Conservation (phyloP, 1,140 invertebrate genomes). For the Tetraneura akinire region DNA sequence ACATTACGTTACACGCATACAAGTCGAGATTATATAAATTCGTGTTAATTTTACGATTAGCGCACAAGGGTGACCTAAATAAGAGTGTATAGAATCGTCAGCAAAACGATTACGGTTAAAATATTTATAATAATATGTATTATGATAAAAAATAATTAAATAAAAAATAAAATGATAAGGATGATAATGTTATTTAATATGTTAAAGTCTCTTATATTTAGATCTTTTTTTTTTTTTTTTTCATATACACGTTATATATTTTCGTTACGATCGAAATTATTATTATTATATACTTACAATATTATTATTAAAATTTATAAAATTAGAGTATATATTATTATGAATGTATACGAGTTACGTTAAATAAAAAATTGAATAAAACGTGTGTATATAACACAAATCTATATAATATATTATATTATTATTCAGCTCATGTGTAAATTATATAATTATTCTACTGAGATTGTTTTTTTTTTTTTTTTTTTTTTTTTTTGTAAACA, state of each 20-base stretch:
- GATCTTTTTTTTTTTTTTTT: conserved; percentile 27
- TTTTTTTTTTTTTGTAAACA: conserved; percentile 23
- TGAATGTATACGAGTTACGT: not conserved
- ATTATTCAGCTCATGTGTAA: conserved; percentile 38
- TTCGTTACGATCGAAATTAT: conserved; percentile 27
- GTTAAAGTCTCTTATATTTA: conserved; percentile 19
- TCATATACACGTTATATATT: conserved; percentile 20
- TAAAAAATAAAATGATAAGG: too few species aligned
- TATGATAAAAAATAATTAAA: not conserved
- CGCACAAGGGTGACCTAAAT: too few species aligned
- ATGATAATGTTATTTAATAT: conserved; percentile 24
- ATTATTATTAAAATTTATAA: conserved; percentile 18
- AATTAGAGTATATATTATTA: not conserved
- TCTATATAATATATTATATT: too few species aligned
- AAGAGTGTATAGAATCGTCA: too few species aligned
- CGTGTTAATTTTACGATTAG: too few species aligned
- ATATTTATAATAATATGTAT: not conserved
- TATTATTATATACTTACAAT: not conserved
- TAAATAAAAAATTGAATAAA: not conserved
- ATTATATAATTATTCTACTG: conserved; percentile 5
- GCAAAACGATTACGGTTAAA: not conserved
- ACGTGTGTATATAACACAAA: not conserved
- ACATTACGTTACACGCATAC: too few species aligned
- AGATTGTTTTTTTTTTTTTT: conserved; percentile 6
- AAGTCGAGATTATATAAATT: too few species aligned